Percentiles rank a stretch among this genome's conserved stretches.
Evolutionary conservation across 2,888 invertebrate species (phyloP).

Genomic region (Scaptomyza caliginosa): DNA sequence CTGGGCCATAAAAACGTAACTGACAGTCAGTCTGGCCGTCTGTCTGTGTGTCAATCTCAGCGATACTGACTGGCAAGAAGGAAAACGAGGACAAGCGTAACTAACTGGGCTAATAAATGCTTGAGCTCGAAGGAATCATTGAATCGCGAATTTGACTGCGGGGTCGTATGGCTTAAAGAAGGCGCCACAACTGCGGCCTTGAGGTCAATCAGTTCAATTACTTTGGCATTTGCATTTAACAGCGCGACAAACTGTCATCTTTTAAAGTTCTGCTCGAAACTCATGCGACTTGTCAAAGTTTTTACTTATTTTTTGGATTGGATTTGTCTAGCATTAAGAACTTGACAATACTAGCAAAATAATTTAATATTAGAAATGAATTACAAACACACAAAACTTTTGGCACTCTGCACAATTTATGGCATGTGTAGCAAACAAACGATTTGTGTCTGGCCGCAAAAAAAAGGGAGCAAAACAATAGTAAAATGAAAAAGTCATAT

Average conservation of each 20-base stretch:
- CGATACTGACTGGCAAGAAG: slow-evolving; percentile 6
- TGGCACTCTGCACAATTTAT: slow-evolving; percentile 64
- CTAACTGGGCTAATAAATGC: slow-evolving; percentile 31
- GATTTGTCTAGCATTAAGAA: slow-evolving; percentile 45
- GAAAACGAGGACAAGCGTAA: slow-evolving; percentile 2
- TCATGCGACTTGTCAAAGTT: slow-evolving; percentile 22
- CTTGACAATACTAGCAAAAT: slow-evolving; percentile 36
- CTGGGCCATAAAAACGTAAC: slow-evolving; percentile 4
- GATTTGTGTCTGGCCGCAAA: slow-evolving; percentile 31
- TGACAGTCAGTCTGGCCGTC: slow-evolving; percentile 13
- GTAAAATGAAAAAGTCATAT: slow-evolving; percentile 35
- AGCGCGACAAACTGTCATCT: neutral
- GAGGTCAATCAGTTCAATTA: slow-evolving; percentile 70
- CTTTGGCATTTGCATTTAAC: slow-evolving; percentile 27
- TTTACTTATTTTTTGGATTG: slow-evolving; percentile 16
- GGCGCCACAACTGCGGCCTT: slow-evolving; percentile 56
- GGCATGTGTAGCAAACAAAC: slow-evolving; percentile 45
- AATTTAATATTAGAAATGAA: slow-evolving; percentile 63
- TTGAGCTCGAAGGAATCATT: slow-evolving; percentile 39
- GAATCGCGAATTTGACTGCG: slow-evolving; percentile 62
- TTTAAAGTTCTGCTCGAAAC: neutral
- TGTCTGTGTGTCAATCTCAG: too few relatives aligned
- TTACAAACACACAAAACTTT: slow-evolving; percentile 54
- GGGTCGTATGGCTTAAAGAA: slow-evolving; percentile 27
- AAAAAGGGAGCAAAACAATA: neutral